Conservation (phyloP, 2,113 vertebrate genomes). For the Peromyscus leucopus region DNA sequence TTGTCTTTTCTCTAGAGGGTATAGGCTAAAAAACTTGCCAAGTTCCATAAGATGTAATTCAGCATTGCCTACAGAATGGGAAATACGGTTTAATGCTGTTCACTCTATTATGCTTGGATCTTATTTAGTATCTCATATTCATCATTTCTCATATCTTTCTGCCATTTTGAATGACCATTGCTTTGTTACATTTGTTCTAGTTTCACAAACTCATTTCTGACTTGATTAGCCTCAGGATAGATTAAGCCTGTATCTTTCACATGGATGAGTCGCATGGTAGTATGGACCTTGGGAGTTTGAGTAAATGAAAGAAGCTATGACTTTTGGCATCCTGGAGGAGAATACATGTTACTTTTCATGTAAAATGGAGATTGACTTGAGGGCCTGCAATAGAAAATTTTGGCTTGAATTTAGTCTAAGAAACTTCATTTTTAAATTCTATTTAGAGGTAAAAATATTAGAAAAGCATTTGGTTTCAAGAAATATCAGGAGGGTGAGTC, state of each 20-base stretch:
- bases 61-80: neutral
- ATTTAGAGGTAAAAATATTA: neutral
- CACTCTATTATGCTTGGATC: neutral
- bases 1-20: neutral
- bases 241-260: neutral
- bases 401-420: neutral
- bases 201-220: neutral
- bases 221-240: neutral
- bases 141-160: neutral
- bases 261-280: too few species aligned
- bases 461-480: neutral
- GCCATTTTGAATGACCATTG: neutral
- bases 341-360: neutral
- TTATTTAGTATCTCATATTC: neutral
- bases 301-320: neutral
- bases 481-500: neutral
- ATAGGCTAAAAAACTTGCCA: neutral
- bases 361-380: neutral
- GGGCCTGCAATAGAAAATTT: neutral
- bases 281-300: neutral
- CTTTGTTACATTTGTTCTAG: neutral
- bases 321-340: neutral
- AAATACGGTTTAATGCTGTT: neutral
- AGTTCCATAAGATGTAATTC: neutral
- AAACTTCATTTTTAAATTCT: neutral